A percentile compares a stretch with the other conserved stretches of the same genome.
Evolutionary conservation across 2,113 vertebrate genomes (phyloP).

Genomic region (Colossoma macropomum): DNA sequence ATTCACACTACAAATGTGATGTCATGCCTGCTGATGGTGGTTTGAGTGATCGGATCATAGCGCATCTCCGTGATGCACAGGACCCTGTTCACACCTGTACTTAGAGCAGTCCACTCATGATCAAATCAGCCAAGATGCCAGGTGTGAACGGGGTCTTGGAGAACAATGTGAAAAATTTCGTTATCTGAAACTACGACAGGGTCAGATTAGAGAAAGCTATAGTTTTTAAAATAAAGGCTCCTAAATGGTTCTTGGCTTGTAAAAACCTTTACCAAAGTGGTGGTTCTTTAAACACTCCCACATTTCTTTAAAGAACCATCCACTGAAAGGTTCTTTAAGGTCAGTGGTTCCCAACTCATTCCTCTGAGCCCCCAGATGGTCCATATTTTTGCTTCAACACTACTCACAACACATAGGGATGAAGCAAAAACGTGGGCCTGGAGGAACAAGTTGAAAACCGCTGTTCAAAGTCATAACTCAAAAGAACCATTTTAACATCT

Average conservation of each 20-base stretch:
- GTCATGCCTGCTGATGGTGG: background rate
- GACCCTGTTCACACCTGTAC: background rate
- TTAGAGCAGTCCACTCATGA: background rate
- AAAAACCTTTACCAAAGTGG: background rate
- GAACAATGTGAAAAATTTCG: background rate
- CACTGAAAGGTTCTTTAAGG: background rate
- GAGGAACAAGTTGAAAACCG: too few species aligned
- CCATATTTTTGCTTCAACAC: too few species aligned
- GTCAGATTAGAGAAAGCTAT: too few species aligned
- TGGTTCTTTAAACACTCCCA: background rate
- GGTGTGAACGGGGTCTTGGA: background rate
- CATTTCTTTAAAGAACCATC: background rate
- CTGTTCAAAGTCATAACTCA: background rate
- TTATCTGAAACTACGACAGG: background rate
- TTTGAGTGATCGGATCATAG: background rate
- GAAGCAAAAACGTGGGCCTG: background rate
- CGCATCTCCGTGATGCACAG: background rate
- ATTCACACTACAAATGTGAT: too few species aligned
- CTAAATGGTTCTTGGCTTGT: background rate
- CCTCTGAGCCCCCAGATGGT: too few species aligned
- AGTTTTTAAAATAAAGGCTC: too few species aligned
- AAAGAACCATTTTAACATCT: background rate
- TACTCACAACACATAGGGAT: too few species aligned
- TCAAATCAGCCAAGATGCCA: background rate
- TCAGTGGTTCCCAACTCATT: too few species aligned